Evolutionary conservation across 2,797 vertebrate species (phyloP).

Genomic region (Gymnodraco acuticeps): DNA sequence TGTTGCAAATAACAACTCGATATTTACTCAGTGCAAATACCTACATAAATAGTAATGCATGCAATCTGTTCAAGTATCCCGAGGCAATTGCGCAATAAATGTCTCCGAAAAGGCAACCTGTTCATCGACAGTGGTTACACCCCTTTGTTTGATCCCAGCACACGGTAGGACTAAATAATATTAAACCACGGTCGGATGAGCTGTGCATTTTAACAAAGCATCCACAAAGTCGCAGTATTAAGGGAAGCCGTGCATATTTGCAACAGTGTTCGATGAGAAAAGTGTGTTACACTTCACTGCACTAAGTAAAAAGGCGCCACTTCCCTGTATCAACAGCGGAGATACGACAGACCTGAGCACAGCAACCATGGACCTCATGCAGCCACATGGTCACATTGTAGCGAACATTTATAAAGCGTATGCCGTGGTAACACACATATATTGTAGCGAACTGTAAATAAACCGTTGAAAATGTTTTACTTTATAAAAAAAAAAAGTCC

Average conservation of each 20-base stretch:
- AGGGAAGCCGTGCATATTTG: neutral
- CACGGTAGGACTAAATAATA: neutral
- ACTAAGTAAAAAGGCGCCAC: constrained; percentile 86
- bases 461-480: neutral
- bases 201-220: accelerated
- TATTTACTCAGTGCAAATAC: accelerated
- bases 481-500: too few species aligned
- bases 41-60: accelerated
- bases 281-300: constrained; percentile 25
- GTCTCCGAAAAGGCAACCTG: constrained; percentile 61
- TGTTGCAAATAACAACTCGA: neutral
- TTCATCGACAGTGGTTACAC: constrained; percentile 67
- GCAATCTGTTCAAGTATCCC: neutral
- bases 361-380: constrained; percentile 31
- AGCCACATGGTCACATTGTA: constrained; percentile 14
- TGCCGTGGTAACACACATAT: neutral
- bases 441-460: neutral
- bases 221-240: accelerated
- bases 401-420: neutral
- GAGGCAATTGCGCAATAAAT: constrained; percentile 11
- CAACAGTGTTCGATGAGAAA: neutral
- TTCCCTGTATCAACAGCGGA: constrained; percentile 65
- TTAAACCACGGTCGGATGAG: neutral
- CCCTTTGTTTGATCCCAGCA: constrained; percentile 76
- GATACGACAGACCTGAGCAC: constrained; percentile 48